These are phyloP conservation scores for Chaenogobius annularis DNA, from an alignment of 2,113 vertebrate species.

Conservation along the genomic window DNA sequence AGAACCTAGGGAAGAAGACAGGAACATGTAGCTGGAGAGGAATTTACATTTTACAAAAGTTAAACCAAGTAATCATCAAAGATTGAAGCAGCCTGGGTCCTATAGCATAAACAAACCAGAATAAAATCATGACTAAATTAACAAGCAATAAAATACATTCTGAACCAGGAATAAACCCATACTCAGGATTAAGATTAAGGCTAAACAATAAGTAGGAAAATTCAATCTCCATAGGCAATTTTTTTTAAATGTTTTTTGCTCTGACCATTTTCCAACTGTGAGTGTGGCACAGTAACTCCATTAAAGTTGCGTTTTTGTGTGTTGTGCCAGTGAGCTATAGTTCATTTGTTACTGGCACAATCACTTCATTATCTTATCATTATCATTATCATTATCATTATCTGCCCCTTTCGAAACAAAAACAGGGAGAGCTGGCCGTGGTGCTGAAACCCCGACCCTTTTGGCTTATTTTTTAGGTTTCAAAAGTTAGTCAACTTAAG, in stretches of 20 bases:
- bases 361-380: too few relatives aligned
- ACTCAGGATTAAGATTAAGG: not conserved
- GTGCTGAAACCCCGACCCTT: slow-evolving; percentile 58
- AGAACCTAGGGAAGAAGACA: slow-evolving; percentile 82
- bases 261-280: not conserved
- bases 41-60: not conserved
- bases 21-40: not conserved
- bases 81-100: not conserved
- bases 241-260: not conserved
- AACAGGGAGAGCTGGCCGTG: slow-evolving; percentile 55
- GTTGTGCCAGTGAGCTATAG: not conserved
- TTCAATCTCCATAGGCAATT: not conserved
- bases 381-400: too few relatives aligned
- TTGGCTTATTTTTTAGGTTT: not conserved
- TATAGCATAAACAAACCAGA: not conserved
- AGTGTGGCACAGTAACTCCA: not conserved
- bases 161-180: too few relatives aligned
- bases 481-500: not conserved
- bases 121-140: not conserved
- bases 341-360: not conserved
- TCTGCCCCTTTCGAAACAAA: not conserved
- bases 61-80: not conserved
- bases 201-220: not conserved
- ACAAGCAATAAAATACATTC: too few relatives aligned
- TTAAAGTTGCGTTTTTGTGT: not conserved